Evolutionary conservation across 2,888 invertebrate species (phyloP).

Genomic region (Ectropis crepuscularia): DNA sequence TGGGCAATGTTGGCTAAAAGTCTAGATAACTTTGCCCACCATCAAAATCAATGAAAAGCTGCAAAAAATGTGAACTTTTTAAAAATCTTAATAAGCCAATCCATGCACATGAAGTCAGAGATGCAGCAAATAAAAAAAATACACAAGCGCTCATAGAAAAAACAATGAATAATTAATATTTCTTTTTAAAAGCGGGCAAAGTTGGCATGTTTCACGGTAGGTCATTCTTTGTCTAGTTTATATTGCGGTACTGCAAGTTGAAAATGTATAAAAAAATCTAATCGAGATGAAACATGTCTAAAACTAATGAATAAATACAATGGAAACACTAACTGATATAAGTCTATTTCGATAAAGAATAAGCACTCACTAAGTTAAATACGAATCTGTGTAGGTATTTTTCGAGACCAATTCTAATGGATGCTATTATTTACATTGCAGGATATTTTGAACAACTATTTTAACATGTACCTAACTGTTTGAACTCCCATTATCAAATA

Average conservation of each 20-base stretch:
- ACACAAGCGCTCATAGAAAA: too few relatives aligned
- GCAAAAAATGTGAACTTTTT: too few relatives aligned
- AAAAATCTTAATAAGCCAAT: too few relatives aligned
- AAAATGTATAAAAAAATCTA: slow-evolving; percentile 30
- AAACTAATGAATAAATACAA: slow-evolving; percentile 49
- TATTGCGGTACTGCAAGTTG: slow-evolving; percentile 32
- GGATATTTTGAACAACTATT: neutral
- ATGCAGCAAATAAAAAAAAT: too few relatives aligned
- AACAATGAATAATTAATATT: too few relatives aligned
- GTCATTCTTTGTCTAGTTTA: slow-evolving; percentile 48
- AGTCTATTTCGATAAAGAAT: slow-evolving; percentile 6
- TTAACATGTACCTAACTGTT: slow-evolving; percentile 15
- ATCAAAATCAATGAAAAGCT: too few relatives aligned
- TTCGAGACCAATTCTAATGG: slow-evolving; percentile 2
- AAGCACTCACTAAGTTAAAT: slow-evolving; percentile 12
- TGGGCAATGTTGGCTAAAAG: too few relatives aligned
- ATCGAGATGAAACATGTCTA: slow-evolving; percentile 38
- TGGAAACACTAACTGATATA: slow-evolving; percentile 22
- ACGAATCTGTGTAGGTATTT: neutral
- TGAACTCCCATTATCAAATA: slow-evolving; percentile 22
- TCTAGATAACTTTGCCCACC: too few relatives aligned
- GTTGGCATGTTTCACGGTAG: too few relatives aligned
- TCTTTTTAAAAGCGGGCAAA: too few relatives aligned
- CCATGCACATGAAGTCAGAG: too few relatives aligned
- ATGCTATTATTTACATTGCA: slow-evolving; percentile 5